Evolutionary conservation across 1,140 invertebrate species (phyloP), one percentile per base, ranked within the genome.

Genomic region (Trichonephila inaurata): DNA sequence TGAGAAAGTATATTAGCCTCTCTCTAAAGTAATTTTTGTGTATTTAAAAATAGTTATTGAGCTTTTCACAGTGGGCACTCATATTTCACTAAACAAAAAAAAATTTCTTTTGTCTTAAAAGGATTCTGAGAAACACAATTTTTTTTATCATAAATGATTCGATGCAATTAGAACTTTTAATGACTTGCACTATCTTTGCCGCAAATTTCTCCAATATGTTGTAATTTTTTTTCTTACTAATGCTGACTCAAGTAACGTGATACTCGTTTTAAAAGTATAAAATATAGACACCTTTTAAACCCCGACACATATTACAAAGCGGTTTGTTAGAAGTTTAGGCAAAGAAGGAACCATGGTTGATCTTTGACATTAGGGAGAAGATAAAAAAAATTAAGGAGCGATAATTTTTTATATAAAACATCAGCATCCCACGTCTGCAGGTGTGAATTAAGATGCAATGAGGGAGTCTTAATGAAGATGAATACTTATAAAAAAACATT

Each of bases 361-460:
- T 72, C 87, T 89, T 40, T 89, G 87, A 89, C 87, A 89, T 28
- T 72, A 18, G 28, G 14, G 72, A 77, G 12, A 16, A 18, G 4
- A 18, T 1, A 33, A 77, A 77, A 77, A 77, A 77, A 33, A 72
- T 72, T 72, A 72, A 77, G 61, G 44, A n/a, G 40, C 58, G 33
- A 40, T 16, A 33, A 58, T 89, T 89, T 89, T 89, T 64, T 72
- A 44, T 72, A 69, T 10, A 28, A 69, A 69, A 18, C 62, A 83
- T n/a, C 87, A 77, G 72, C 85, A 72, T 18, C 87, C 87, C 87
- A 89, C 87, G 87, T 89, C 66, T 72, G 87, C 87, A 89, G 87
- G 87, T 89, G 87, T 40, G 69, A 89, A 91, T 91, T 91, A 91
- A 91, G 89, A 91, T 91, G 77, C 89, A 91, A 61, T 62, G 72